A percentile compares a stretch with the other conserved stretches of the same genome.
phyloP scores from a whole-genome alignment of 2,888 invertebrate genomes.

The Heliconius ismenius region DNA sequence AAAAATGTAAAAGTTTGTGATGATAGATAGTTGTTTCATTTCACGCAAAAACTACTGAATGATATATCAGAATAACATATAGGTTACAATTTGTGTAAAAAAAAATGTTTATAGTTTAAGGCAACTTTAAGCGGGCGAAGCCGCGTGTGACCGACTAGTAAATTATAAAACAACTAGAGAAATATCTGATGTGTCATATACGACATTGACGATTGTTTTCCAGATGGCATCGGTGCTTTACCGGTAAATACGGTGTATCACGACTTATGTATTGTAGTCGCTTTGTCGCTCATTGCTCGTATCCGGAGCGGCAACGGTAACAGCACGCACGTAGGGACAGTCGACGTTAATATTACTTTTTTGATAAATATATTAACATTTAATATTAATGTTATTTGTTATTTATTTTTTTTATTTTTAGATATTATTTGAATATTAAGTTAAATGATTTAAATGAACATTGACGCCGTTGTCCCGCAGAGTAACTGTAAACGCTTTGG shows the following conservation, averaged over 20 bases:
- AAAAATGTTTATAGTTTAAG: too few relatives aligned
- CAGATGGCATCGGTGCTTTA: slow-evolving; percentile 38
- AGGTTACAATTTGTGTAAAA: too few relatives aligned
- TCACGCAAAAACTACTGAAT: too few relatives aligned
- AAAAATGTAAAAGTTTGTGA: too few relatives aligned
- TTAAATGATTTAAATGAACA: too few relatives aligned
- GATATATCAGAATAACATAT: too few relatives aligned
- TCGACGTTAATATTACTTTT: background rate
- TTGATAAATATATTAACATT: slow-evolving; percentile 9
- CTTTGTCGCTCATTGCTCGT: slow-evolving; percentile 62
- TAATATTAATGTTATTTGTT: background rate
- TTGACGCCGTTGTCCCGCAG: too few relatives aligned
- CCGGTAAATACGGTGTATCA: slow-evolving; percentile 30
- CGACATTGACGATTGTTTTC: slow-evolving; percentile 40
- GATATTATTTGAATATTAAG: background rate
- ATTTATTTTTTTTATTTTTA: background rate
- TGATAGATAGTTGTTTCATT: too few relatives aligned
- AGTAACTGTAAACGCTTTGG: too few relatives aligned
- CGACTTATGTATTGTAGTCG: slow-evolving; percentile 45
- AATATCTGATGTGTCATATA: slow-evolving; percentile 27
- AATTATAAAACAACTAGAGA: too few relatives aligned
- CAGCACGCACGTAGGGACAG: background rate
- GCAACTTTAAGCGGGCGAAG: too few relatives aligned
- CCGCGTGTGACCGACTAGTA: too few relatives aligned
- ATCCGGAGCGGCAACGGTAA: slow-evolving; percentile 54